These are phyloP conservation scores for Pyrgilauda ruficollis DNA, from an alignment of 2,113 vertebrate species.

Conservation along the genomic window DNA sequence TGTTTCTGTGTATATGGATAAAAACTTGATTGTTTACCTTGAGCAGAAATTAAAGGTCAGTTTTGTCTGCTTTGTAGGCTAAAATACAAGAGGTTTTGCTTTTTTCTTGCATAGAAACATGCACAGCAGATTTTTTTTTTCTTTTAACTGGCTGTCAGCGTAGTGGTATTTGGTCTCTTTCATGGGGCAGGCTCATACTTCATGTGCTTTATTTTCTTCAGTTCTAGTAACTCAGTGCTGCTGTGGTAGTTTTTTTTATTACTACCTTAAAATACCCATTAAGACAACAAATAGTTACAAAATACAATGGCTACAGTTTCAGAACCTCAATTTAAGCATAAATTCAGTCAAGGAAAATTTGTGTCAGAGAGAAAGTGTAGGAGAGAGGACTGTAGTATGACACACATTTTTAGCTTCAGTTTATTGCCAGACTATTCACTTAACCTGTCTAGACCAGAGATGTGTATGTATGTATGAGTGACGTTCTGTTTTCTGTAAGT, in stretches of 20 bases:
- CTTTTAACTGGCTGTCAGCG: background rate
- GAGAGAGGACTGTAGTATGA: background rate
- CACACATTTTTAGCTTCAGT: background rate
- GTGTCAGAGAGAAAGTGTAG: background rate
- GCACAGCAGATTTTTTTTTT: background rate
- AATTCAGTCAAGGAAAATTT: background rate
- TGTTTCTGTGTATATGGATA: background rate
- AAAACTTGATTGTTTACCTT: background rate
- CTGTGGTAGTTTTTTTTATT: background rate
- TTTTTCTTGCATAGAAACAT: background rate
- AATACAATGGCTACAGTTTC: background rate
- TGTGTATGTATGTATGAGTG: constrained; percentile 30
- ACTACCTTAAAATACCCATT: background rate
- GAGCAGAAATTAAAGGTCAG: background rate
- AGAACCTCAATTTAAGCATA: background rate
- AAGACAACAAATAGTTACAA: background rate
- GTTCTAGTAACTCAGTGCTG: background rate
- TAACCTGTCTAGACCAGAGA: constrained; percentile 54
- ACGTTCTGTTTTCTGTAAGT: background rate
- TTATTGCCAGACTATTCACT: constrained; percentile 10
- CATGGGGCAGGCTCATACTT: background rate
- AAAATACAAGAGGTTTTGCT: background rate
- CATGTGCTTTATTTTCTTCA: background rate
- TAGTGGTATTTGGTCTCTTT: background rate
- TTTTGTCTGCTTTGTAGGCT: background rate